phyloP scores from a whole-genome alignment of 1,140 invertebrate species.

The Notospermus geniculatus region DNA sequence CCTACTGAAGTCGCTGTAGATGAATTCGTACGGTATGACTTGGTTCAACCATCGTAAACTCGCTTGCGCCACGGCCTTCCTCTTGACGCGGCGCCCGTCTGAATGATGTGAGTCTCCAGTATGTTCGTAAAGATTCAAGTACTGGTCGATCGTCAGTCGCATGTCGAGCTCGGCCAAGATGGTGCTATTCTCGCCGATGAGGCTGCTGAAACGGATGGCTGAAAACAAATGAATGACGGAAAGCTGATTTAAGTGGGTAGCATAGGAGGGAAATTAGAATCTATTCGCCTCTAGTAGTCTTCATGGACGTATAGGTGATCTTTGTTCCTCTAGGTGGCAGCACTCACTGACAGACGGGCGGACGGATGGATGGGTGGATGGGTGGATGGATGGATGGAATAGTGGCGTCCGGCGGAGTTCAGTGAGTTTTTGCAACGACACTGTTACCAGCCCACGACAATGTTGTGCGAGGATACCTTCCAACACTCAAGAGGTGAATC shows the following conservation, averaged over 20 bases:
- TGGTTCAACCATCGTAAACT: constrained; percentile 34
- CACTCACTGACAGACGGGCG: too few species aligned
- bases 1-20: constrained; percentile 38
- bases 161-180: constrained; percentile 42
- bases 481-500: too few species aligned
- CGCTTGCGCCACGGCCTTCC: constrained; percentile 37
- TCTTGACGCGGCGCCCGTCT: constrained; percentile 28
- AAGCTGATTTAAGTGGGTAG: neutral
- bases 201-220: constrained; percentile 30
- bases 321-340: too few species aligned
- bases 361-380: too few species aligned
- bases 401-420: too few species aligned
- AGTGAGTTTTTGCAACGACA: too few species aligned
- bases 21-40: constrained; percentile 35
- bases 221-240: neutral
- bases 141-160: constrained; percentile 38
- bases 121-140: constrained; percentile 29
- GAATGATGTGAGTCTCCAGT: neutral
- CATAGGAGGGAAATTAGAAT: too few species aligned
- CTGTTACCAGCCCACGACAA: too few species aligned
- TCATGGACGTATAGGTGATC: too few species aligned
- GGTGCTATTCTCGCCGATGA: constrained; percentile 26
- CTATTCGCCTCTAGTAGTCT: neutral
- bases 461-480: too few species aligned
- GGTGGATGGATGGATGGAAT: too few species aligned